Evolutionary conservation across 2,888 invertebrate genomes (phyloP), one percentile per base, ranked within the genome.

Genomic region (Serrognathus titanus): DNA sequence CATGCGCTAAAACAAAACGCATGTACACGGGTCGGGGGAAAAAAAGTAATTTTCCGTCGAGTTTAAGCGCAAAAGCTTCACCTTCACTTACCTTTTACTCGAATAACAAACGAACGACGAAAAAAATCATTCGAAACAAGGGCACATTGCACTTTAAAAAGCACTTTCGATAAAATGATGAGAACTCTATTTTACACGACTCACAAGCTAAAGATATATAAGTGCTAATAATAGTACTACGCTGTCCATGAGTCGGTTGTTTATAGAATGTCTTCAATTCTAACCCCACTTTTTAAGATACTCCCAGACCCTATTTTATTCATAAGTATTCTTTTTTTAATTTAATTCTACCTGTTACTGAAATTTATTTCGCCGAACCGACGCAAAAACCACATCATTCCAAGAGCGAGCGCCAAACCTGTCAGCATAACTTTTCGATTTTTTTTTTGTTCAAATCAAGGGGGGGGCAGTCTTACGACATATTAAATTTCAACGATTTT

Each of bases 161-260:
- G 65, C 62, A 61, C 63, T 69, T 71, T 68, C 63, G 64, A 66
- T 65, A 65, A 64, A 61, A 67, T 64, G 62, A 62, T 63, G 59
- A 57, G 63, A 40, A 40, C 40, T 40, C 13, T 20, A 11, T 20
- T 43, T 65, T 66, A 66, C 68, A 64, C 69, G 68, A 65, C 69
- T 66, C 66, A 66, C 66, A 70, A 60, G 60, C 69, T 69, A 70
- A 71, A 71, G 71, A 73, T 72, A 71, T 72, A 69, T 73, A 69
- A 65, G 69, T 69, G 72, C 75, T 75, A 75, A 74, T 74, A 75
- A 75, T 75, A 75, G 75, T 69, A 52, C 50, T 57, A 70, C 70
- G 57, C 71, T 68, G 74, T 74, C 74, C 73, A 70, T 74, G 74
- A 73, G 73, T 74, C 72, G 68, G 72, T 72, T 72, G 73, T 72